Evolutionary conservation across 1,140 invertebrate genomes (phyloP).

Genomic region (Brachionus sp.): DNA sequence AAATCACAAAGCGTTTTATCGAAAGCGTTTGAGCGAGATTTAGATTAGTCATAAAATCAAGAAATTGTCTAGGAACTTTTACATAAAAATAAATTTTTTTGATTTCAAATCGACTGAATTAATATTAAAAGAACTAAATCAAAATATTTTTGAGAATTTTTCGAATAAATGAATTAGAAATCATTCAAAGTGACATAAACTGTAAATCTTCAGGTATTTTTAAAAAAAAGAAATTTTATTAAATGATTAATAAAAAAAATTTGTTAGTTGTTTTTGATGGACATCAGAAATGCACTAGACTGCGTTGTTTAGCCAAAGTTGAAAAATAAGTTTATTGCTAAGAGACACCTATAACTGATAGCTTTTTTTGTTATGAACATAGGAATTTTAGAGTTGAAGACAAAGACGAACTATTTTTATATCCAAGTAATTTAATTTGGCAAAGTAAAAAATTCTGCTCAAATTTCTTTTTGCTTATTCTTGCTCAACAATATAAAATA

Average conservation of each 20-base stretch:
- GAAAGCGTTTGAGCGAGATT: neutral
- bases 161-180: neutral
- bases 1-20: neutral
- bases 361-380: neutral
- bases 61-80: neutral
- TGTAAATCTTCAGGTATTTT: neutral
- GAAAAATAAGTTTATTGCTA: neutral
- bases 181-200: neutral
- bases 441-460: too few species aligned
- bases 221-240: neutral
- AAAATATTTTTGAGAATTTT: neutral
- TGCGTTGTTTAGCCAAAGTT: neutral
- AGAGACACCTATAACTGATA: neutral
- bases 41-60: neutral
- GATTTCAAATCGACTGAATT: neutral
- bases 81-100: neutral
- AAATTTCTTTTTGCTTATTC: too few species aligned
- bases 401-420: too few species aligned
- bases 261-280: neutral
- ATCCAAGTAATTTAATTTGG: too few species aligned
- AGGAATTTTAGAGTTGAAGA: too few species aligned
- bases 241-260: neutral
- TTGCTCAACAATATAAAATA: too few species aligned
- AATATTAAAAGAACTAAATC: neutral
- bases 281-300: neutral